Base-by-base conservation (phyloP, 2,113 vertebrate genomes). In the Progne subis region DNA sequence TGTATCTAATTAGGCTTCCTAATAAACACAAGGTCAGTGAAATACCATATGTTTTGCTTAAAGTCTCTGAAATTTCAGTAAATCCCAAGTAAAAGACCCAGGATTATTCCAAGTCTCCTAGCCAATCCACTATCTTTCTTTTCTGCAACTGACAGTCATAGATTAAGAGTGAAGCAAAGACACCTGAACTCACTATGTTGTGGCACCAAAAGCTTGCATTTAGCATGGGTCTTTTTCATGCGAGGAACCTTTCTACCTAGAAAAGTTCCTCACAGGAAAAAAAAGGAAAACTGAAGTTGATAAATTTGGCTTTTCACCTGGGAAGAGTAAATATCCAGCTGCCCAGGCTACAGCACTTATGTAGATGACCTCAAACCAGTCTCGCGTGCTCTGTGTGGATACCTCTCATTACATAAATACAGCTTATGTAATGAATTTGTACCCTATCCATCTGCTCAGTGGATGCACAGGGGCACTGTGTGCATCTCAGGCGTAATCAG, bases 391-490 rank as follows among this genome's bases (percentile, higher is more conserved):
- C 18, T 31, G 19, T 49, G 37, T 34, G 12, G 12, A 28, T 29
- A 24, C 5, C n/a, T 41, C 18, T 75, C 47, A 31, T 14, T 53
- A 52, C 11, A 52, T 5, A 17, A 15, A 56, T 4, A 12, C 55
- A 55, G 6, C 1, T 65, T 32, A 7, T 39, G 24, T 34, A 34
- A 60, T 0, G 20, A 71, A 47, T 37, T 28, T 55, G 26, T 39
- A 37, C 8, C 8, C 24, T 70, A 0, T 18, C 8, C 31, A 67
- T 71, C 28, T 74, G 21, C 32, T 64, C 49, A 69, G 44, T 4
- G n/a, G 50, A 47, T 29, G 37, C 28, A 83, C 0, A 0, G 0
- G 1, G 20, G 11, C 14, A 12, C 14, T 3, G 1, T 65, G 20
- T 46, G 31, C 8, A 49, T 31, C n/a, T 41, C 37, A 29, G 11